These are phyloP conservation scores for Tympanuchus pallidicinctus DNA, from an alignment of 2,113 vertebrate genomes.

Conservation along the genomic window DNA sequence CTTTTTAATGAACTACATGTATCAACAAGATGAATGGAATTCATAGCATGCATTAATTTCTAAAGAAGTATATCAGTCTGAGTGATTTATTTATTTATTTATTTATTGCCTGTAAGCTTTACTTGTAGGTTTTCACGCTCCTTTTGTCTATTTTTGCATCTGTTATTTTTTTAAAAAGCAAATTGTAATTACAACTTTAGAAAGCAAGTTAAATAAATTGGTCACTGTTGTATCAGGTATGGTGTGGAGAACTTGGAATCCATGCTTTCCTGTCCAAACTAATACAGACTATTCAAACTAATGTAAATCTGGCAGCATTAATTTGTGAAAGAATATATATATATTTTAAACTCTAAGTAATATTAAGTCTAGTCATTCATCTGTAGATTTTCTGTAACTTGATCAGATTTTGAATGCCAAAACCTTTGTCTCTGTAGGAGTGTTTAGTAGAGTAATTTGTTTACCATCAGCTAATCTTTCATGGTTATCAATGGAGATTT, in stretches of 20 bases:
- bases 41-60: not conserved
- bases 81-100: not conserved
- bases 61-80: not conserved
- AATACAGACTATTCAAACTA: not conserved
- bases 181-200: not conserved
- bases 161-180: not conserved
- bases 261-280: not conserved
- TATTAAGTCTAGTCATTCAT: not conserved
- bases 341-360: not conserved
- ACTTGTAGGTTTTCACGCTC: not conserved
- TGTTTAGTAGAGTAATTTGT: conserved; percentile 13
- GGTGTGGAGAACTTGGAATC: not conserved
- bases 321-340: not conserved
- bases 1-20: not conserved
- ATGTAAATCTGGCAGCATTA: not conserved
- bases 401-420: not conserved
- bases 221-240: not conserved
- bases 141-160: not conserved
- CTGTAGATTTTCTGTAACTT: not conserved
- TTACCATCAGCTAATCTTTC: not conserved
- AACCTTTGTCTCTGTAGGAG: not conserved
- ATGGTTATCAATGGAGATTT: not conserved
- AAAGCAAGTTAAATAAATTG: not conserved
- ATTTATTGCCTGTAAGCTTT: not conserved
- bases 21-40: not conserved